Conservation (phyloP, 2,888 invertebrate species). For the Scaptomyza parva region DNA sequence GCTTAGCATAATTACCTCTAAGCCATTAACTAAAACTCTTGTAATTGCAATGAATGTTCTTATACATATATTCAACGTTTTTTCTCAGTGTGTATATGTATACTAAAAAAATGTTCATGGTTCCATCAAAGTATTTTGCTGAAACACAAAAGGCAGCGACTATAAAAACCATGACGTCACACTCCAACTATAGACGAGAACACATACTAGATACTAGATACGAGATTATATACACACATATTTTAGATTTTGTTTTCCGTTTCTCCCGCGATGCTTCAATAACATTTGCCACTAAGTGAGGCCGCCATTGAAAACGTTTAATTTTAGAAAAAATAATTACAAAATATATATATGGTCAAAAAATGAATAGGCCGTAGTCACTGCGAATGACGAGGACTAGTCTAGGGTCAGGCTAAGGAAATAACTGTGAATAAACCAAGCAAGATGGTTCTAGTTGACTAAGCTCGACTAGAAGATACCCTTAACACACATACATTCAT, state of each 20-base stretch:
- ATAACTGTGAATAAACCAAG: too few species aligned
- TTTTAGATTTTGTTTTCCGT: slow-evolving; percentile 41
- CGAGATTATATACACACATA: slow-evolving; percentile 9
- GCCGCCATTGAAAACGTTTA: slow-evolving; percentile 70
- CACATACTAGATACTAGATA: slow-evolving; percentile 19
- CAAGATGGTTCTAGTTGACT: too few species aligned
- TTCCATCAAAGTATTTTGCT: slow-evolving; percentile 48
- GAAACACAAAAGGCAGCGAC: slow-evolving; percentile 50
- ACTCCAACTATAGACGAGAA: slow-evolving; percentile 23
- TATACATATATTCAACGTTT: too few species aligned
- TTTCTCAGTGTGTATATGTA: too few species aligned
- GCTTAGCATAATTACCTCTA: too few species aligned
- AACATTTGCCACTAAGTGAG: slow-evolving; percentile 69
- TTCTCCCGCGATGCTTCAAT: slow-evolving; percentile 62
- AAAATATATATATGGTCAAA: slow-evolving; percentile 57
- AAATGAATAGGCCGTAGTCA: slow-evolving; percentile 41
- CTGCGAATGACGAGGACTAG: slow-evolving; percentile 33
- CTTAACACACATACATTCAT: too few species aligned
- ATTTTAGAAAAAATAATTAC: slow-evolving; percentile 69
- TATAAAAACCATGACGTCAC: slow-evolving; percentile 64
- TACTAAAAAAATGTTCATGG: slow-evolving; percentile 37
- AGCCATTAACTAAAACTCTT: too few species aligned
- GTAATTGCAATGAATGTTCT: too few species aligned
- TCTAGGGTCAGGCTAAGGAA: too few species aligned
- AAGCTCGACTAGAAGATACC: too few species aligned